These are phyloP conservation scores for Actenoides hombroni DNA, from an alignment of 2,113 vertebrate genomes.

Conservation along the genomic window DNA sequence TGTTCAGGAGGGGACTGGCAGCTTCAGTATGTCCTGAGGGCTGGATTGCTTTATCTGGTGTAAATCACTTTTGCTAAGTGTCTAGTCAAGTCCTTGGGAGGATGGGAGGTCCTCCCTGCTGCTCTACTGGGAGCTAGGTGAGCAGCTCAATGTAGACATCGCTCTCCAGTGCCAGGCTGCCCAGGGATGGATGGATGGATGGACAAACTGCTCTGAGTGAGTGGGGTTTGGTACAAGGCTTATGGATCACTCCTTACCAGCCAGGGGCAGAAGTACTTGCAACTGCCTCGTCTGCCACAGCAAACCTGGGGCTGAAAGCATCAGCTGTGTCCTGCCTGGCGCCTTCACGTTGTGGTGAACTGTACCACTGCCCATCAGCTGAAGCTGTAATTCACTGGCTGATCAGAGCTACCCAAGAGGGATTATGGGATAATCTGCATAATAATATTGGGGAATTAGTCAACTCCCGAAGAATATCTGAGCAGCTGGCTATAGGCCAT, in stretches of 20 bases:
- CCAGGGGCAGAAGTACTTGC: neutral
- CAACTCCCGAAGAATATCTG: neutral
- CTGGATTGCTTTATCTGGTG: neutral
- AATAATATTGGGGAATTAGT: conserved; percentile 14
- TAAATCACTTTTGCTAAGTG: neutral
- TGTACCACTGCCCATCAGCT: neutral
- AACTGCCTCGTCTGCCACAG: neutral
- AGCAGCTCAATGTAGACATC: neutral
- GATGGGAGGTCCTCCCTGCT: neutral
- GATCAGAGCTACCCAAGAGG: neutral
- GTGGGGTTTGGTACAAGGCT: neutral
- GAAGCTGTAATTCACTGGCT: neutral
- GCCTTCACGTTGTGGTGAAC: neutral
- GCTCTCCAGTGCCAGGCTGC: neutral
- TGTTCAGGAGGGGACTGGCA: neutral
- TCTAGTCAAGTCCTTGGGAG: neutral
- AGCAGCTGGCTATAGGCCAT: conserved; percentile 1
- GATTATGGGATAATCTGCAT: neutral
- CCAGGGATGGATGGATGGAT: neutral
- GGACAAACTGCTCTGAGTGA: neutral
- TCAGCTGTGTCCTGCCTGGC: neutral
- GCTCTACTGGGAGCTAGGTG: neutral
- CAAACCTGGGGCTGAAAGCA: neutral
- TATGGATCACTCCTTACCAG: neutral
- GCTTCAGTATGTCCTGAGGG: neutral